Conservation (phyloP, 2,113 vertebrate genomes). For the Mirza zaza region DNA sequence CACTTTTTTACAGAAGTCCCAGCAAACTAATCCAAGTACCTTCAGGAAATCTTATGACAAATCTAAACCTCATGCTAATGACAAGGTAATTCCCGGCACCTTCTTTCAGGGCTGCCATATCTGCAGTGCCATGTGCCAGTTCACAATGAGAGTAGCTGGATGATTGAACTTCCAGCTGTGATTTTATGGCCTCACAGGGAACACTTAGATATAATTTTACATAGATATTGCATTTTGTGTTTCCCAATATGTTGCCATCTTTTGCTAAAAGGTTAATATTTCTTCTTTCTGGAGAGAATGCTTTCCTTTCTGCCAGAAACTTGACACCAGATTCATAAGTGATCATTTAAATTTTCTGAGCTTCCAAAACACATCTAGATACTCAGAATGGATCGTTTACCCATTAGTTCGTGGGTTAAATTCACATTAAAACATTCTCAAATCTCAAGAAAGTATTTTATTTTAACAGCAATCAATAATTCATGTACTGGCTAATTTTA, state of each 20-base stretch:
- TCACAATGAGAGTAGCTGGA: neutral
- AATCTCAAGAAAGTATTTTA: conserved; percentile 9
- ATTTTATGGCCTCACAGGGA: neutral
- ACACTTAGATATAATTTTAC: neutral
- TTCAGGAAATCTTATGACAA: neutral
- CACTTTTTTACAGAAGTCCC: neutral
- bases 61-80: neutral
- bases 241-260: neutral
- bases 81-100: neutral
- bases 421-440: conserved; percentile 27
- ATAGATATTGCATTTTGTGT: neutral
- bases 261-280: neutral
- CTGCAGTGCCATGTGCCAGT: neutral
- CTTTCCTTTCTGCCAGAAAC: neutral
- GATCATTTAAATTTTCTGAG: neutral
- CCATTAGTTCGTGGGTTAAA: neutral
- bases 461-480: conserved; percentile 51
- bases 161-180: neutral
- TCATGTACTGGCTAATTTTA: conserved; percentile 31
- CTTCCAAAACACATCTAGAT: neutral
- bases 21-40: neutral
- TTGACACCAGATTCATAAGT: neutral
- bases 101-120: neutral
- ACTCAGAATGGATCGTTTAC: neutral
- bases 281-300: neutral